These are phyloP conservation scores for Gerris lacustris DNA, from an alignment of 2,888 invertebrate genomes.

Conservation along the genomic window DNA sequence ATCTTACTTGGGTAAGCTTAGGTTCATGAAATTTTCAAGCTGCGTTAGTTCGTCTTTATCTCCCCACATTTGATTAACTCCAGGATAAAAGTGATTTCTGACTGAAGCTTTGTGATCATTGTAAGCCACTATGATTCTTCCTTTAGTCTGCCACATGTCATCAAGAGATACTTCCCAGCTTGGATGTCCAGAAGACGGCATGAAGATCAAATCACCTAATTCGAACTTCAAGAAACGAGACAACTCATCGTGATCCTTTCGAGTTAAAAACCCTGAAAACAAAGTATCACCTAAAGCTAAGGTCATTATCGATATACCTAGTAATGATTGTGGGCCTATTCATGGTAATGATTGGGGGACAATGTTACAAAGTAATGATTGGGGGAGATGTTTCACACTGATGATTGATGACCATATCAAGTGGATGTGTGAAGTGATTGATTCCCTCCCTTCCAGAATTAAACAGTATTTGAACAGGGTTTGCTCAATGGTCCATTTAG, in stretches of 20 bases:
- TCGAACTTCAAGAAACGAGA: neutral
- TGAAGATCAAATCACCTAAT: neutral
- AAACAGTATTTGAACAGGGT: too few relatives aligned
- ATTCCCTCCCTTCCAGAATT: too few relatives aligned
- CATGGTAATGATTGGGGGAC: too few relatives aligned
- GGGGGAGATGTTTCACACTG: too few relatives aligned
- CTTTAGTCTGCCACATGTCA: neutral
- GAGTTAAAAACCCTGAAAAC: neutral
- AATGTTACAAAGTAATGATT: too few relatives aligned
- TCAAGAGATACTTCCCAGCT: neutral
- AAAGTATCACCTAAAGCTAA: too few relatives aligned
- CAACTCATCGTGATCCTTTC: neutral
- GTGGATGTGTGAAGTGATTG: too few relatives aligned
- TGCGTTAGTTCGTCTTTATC: neutral
- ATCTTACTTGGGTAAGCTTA: neutral
- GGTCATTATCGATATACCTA: too few relatives aligned
- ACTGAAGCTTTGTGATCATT: neutral
- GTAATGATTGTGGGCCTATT: too few relatives aligned
- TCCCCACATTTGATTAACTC: neutral
- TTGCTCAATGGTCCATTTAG: too few relatives aligned
- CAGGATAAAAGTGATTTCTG: neutral
- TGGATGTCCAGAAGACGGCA: neutral
- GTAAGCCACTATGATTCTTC: neutral
- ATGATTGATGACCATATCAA: too few relatives aligned
- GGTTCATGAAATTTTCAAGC: neutral